Evolutionary conservation across 2,797 vertebrate species (phyloP), one percentile per base, ranked within the genome.

Genomic region (Acipenser transmontanus): DNA sequence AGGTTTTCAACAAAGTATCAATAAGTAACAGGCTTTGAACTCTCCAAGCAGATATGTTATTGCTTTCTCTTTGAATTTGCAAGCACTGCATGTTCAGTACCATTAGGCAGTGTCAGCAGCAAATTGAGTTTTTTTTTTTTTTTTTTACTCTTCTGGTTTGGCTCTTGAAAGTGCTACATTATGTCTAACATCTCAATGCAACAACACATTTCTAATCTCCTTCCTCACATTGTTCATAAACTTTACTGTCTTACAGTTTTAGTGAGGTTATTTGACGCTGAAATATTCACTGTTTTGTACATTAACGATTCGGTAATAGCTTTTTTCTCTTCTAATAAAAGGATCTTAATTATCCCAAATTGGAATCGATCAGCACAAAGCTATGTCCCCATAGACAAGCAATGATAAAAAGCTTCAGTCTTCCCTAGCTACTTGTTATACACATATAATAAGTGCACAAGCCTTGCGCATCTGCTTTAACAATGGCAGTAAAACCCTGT

Each of bases 301-400:
- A 76, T 78, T 84, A 87, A 82, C 84, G 82, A 76, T 70, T 70
- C 76, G 76, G 75, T 80, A 87, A 85, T 74, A 69, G 79, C 76
- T 75, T 69, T 65, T 78, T 75, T 62, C 66, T 74, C 75, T 73
- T 72, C 69, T 78, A 77, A 78, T 81, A 78, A 88, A 84, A 85
- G 63, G 69, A 70, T 72, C 78, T 79, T 92, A 89, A 92, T 91
- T 89, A 87, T 74, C 57, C 64, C 11, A 34, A 71, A 72, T 76
- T 64, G 77, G 76, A 76, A 79, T 57, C n/a, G 9, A 54, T 71
- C 68, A 71, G 47, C 77, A 76, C 74, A 82, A 73, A 77, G 76
- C 78, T 66, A 56, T 71, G 74, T 80, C 87, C 83, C 74, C 6
- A 47, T 59, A 47, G 86, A 83, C 72, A 77, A 62, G 20, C 77